These are phyloP conservation scores for Hippoglossus stenolepis DNA, from an alignment of 2,113 vertebrate genomes.

Conservation along the genomic window DNA sequence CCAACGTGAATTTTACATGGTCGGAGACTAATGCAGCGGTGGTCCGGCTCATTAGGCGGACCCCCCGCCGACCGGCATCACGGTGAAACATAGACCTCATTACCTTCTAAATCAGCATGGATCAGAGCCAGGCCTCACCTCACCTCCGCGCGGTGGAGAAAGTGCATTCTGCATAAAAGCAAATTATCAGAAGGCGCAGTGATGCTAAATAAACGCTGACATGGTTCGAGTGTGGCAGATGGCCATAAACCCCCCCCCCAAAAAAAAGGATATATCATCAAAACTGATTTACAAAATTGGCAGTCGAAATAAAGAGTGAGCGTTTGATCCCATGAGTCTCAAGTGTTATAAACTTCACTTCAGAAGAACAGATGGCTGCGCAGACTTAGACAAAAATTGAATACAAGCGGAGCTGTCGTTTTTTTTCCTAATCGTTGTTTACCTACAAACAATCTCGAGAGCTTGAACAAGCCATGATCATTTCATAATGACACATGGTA, in stretches of 20 bases:
- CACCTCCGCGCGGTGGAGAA: slow-evolving; percentile 27
- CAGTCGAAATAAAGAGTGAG: slow-evolving; percentile 29
- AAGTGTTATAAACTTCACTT: slow-evolving; percentile 51
- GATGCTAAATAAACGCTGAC: slow-evolving; percentile 44
- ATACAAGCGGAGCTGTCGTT: neutral
- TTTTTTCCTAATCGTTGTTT: slow-evolving; percentile 7
- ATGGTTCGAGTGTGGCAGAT: slow-evolving; percentile 48
- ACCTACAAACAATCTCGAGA: neutral
- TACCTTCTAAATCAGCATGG: slow-evolving; percentile 63
- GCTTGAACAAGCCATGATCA: neutral
- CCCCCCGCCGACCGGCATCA: slow-evolving; percentile 54
- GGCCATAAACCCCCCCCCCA: slow-evolving; percentile 4
- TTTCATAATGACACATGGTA: neutral
- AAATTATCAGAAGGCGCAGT: neutral
- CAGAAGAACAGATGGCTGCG: slow-evolving; percentile 54
- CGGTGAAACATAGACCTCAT: slow-evolving; percentile 67
- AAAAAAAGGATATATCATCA: slow-evolving; percentile 15
- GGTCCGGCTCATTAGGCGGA: slow-evolving; percentile 64
- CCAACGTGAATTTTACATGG: slow-evolving; percentile 53
- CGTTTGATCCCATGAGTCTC: slow-evolving; percentile 46
- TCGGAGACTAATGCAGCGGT: slow-evolving; percentile 39
- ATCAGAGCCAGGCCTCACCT: slow-evolving; percentile 52
- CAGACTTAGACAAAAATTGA: slow-evolving; percentile 15
- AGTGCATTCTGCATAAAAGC: slow-evolving; percentile 44
- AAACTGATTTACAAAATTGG: slow-evolving; percentile 41